Evolutionary conservation across 2,888 invertebrate species (phyloP), one percentile per base, ranked within the genome.

Genomic region (Rosalia funebris): DNA sequence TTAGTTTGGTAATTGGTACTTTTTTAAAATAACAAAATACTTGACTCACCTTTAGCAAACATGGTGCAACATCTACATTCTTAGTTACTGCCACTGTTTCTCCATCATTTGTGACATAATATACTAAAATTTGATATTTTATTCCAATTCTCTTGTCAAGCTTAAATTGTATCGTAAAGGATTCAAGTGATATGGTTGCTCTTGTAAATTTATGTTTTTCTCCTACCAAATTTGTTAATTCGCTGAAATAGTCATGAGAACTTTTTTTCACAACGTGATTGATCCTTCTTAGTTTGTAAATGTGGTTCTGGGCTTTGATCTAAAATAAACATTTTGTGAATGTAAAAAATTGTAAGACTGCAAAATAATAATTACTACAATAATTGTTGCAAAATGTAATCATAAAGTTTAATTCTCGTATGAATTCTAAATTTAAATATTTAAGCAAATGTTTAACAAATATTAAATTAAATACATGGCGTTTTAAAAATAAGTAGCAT

Each of bases 31-130:
- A n/a, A n/a, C n/a, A n/a, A n/a, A n/a, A n/a, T n/a, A n/a, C n/a
- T n/a, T n/a, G n/a, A 39, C 47, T 52, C 58, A 69, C 71, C 63
- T 71, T 64, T 44, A 82, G 81, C 62, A 87, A 83, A 68, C 88
- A 88, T 12, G 83, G 82, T 56, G 84, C 82, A 0, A 87, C 82
- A 15, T 83, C 77, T 57, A 87, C 81, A 31, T 82, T 80, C 57
- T 82, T 81, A 10, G 82, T 83, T 47, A 85, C 83, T 0, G 87
- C 84, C 0, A 88, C 83, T 0, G 83, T 81, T 77, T 88, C 88
- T 1, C 85, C 84, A 65, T 85, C 84, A 9, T 79, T 74, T 4
- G 69, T 66, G 9, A 86, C 80, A 70, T 86, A 87, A 73, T 86
- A 88, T 1, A 88, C 81, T 1, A 88, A 75, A 19, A 86, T 66